Evolutionary conservation across 2,888 invertebrate species (phyloP), one percentile per base, ranked within the genome.

Genomic region (Trichacis sp.): DNA sequence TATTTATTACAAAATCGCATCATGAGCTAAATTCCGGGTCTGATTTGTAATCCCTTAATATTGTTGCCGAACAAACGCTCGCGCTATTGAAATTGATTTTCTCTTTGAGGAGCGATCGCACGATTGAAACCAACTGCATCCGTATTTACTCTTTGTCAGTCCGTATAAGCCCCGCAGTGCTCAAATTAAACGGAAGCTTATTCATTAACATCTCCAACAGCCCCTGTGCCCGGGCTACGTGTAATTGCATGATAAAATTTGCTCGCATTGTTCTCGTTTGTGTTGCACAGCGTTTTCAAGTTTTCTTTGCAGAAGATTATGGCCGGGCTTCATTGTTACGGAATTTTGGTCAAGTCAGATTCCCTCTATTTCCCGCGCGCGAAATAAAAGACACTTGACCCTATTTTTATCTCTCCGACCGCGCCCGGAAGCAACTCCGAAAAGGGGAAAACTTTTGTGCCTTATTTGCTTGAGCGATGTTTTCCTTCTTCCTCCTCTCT

Each of bases 61-160:
- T 48, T 48, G 17, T 48, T 33, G 33, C 17, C 2, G 17, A 9
- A 29, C 33, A 30, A 48, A 48, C 15, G 11, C 4, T 15, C 11
- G 45, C 20, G 19, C 45, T 45, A 45, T 33, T n/a, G 33, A 48
- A 48, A 48, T 48, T 30, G 17, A 17, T 48, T 48, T n/a, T 15
- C 29, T 14, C 33, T 30, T 48, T 29, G 33, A 48, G 18, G 14
- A 29, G 33, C 17, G 48, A n/a, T 47, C 46, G n/a, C 12, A 24
- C 29, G 46, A 17, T 45, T 11, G 45, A 19, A 45, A 20, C 20
- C 45, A 45, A 12, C 20, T 9, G 45, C 12, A 45, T 45, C 45
- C 20, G 20, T 45, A 19, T 45, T 45, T 45, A 45, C 45, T 20
- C 20, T 45, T 45, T 45, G 20, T 12, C 18, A 19, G 19, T 45